Percentiles rank a stretch among this genome's conserved stretches.
Evolutionary conservation across 2,797 vertebrate genomes (phyloP).

Genomic region (Sphaeramia orbicularis): DNA sequence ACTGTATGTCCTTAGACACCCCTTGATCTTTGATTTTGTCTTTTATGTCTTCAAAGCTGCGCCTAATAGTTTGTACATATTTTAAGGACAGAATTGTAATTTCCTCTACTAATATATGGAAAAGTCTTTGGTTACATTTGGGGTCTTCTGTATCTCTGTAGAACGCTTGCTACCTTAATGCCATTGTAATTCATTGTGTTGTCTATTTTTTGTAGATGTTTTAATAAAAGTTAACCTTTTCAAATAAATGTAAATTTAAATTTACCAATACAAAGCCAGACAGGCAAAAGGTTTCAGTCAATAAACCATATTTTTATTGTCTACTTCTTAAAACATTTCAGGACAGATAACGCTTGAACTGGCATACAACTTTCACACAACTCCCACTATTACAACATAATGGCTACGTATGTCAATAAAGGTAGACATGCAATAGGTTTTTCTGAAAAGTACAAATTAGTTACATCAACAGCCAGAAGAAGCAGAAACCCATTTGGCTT

Average conservation of each 20-base stretch:
- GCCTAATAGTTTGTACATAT: constrained; percentile 90
- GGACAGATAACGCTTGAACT: constrained; percentile 38
- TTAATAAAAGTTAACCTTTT: constrained; percentile 88
- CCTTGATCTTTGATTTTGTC: constrained; percentile 68
- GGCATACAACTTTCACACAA: constrained; percentile 23
- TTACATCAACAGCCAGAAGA: constrained; percentile 25
- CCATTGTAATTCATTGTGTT: constrained; percentile 77
- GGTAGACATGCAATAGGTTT: constrained; percentile 54
- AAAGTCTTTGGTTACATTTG: constrained; percentile 71
- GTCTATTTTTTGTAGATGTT: constrained; percentile 88
- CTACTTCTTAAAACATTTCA: constrained; percentile 35
- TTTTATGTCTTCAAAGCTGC: constrained; percentile 79
- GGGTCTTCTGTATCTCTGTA: constrained; percentile 81
- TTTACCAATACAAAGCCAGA: background rate
- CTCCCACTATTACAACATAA: background rate
- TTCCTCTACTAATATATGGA: constrained; percentile 93
- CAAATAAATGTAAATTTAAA: constrained; percentile 62
- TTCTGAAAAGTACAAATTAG: constrained; percentile 26
- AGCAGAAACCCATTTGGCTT: constrained; percentile 47
- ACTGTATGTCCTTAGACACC: constrained; percentile 70
- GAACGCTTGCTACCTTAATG: constrained; percentile 82
- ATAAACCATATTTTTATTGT: constrained; percentile 59
- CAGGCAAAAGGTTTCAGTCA: background rate
- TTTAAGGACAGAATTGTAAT: constrained; percentile 88
- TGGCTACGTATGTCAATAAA: constrained; percentile 10